Conservation (phyloP, 2,888 invertebrate species). For the Cotesia congregata region DNA sequence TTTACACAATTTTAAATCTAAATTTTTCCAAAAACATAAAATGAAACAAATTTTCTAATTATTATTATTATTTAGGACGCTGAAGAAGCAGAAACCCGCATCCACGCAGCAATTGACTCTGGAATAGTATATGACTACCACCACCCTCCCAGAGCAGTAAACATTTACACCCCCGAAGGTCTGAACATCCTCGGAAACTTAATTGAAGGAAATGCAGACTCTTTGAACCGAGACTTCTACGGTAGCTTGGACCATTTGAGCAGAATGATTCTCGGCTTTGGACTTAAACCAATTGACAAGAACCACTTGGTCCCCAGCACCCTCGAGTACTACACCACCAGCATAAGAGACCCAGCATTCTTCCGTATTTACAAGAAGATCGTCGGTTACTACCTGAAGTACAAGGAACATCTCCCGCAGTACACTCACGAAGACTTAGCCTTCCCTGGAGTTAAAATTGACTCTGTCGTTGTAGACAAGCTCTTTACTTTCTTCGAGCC, state of each 20-base stretch:
- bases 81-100: conserved; percentile 55
- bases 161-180: conserved; percentile 66
- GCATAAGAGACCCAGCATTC: conserved; percentile 78
- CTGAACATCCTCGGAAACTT: conserved; percentile 73
- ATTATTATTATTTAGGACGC: conserved; percentile 45
- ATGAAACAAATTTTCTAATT: no score
- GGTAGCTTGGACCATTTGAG: conserved; percentile 73
- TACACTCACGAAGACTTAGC: conserved; percentile 76
- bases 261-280: conserved; percentile 69
- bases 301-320: conserved; percentile 73
- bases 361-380: conserved; percentile 78
- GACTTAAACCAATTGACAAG: conserved; percentile 60
- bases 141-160: conserved; percentile 42
- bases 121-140: conserved; percentile 49
- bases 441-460: conserved; percentile 75
- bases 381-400: conserved; percentile 70
- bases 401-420: conserved; percentile 72
- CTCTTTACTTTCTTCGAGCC: conserved; percentile 79
- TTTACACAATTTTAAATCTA: no score
- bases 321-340: conserved; percentile 77
- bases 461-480: conserved; percentile 77
- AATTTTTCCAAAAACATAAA: not conserved
- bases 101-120: conserved; percentile 57
- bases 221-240: conserved; percentile 68
- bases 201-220: conserved; percentile 71